Conservation (phyloP, 2,888 invertebrate species). For the Polydesmus complanatus region DNA sequence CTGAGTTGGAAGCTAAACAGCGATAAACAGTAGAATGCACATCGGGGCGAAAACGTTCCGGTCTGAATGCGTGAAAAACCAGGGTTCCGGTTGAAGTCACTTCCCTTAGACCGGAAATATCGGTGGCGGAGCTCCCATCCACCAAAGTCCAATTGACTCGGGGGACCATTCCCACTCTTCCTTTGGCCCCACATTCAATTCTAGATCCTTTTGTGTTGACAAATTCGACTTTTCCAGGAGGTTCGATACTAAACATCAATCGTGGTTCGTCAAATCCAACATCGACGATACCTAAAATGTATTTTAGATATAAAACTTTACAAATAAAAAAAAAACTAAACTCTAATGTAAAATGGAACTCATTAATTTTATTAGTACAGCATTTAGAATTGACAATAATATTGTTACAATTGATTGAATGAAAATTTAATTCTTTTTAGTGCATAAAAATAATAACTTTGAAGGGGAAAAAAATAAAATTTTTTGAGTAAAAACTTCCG, state of each 20-base stretch:
- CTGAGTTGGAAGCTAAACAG: slow-evolving; percentile 4
- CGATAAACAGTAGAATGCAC: slow-evolving; percentile 9
- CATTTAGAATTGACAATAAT: no score
- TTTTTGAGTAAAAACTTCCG: no score
- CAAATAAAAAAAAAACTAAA: no score
- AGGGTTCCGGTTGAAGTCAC: slow-evolving; percentile 4
- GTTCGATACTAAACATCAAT: slow-evolving; percentile 5
- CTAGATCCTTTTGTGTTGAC: slow-evolving; percentile 10
- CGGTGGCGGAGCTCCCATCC: slow-evolving; percentile 3
- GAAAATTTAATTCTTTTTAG: no score
- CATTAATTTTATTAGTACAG: no score
- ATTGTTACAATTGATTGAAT: no score
- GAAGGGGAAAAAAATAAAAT: no score
- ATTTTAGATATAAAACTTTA: no score
- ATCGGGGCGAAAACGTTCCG: slow-evolving; percentile 12
- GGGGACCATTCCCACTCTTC: not conserved
- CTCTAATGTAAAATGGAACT: no score
- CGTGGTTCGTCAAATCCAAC: no score
- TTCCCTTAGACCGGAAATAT: slow-evolving; percentile 2
- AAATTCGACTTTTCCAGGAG: slow-evolving; percentile 7
- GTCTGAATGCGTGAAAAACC: slow-evolving; percentile 1
- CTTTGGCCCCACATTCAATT: slow-evolving; percentile 9
- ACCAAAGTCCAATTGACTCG: slow-evolving; percentile 4
- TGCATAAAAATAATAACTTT: no score
- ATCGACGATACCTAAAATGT: no score